phyloP scores from a whole-genome alignment of 2,113 vertebrate species.

The Proteles cristata region DNA sequence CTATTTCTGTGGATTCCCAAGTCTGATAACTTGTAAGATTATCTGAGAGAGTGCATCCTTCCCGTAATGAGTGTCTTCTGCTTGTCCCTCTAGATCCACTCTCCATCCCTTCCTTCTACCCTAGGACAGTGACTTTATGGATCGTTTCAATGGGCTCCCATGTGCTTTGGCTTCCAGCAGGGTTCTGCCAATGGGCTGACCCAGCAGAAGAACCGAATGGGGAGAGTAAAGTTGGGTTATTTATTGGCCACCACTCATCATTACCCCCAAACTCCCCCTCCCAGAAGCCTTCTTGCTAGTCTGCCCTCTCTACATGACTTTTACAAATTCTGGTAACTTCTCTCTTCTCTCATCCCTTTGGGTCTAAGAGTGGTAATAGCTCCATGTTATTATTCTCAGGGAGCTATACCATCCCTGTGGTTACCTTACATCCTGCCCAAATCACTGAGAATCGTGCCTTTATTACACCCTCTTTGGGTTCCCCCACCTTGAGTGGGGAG shows the following conservation, averaged over 20 bases:
- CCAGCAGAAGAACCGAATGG: neutral
- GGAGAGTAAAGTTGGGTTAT: neutral
- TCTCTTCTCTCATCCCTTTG: neutral
- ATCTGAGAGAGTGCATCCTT: neutral
- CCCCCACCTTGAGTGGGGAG: too few species aligned
- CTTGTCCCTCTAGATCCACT: neutral
- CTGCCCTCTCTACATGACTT: neutral
- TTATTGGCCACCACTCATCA: neutral
- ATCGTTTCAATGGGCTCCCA: accelerated
- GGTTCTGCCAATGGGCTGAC: neutral
- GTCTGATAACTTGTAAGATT: neutral
- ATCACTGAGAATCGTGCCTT: neutral
- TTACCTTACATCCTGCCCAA: too few species aligned
- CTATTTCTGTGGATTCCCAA: neutral
- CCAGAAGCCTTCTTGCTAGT: neutral
- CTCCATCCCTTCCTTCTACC: neutral
- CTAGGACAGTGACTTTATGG: neutral
- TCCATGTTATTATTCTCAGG: neutral
- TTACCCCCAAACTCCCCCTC: neutral
- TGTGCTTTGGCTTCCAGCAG: neutral
- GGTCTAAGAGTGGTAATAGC: neutral
- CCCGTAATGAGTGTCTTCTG: neutral
- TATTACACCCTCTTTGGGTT: neutral
- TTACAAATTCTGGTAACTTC: neutral
- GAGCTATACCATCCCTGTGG: neutral